These are phyloP conservation scores for Mayetiola destructor DNA, from an alignment of 2,888 invertebrate species.

Conservation along the genomic window DNA sequence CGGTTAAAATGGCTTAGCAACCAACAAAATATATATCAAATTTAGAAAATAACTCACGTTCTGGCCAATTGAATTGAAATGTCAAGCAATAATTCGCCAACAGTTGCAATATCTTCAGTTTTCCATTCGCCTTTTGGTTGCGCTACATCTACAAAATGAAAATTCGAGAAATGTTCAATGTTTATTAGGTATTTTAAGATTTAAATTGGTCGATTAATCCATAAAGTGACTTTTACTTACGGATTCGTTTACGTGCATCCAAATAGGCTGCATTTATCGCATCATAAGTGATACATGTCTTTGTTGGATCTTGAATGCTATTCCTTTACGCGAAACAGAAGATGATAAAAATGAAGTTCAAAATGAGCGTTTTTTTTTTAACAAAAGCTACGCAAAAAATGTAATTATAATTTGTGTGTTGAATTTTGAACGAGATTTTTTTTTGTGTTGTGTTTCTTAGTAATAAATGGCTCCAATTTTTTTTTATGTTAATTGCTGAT, in stretches of 20 bases:
- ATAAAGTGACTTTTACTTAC: slow-evolving; percentile 44
- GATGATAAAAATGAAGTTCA: neutral
- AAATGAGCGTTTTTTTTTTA: no score
- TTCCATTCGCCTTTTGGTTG: slow-evolving; percentile 71
- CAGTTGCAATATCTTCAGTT: slow-evolving; percentile 69
- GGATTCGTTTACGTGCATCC: slow-evolving; percentile 72
- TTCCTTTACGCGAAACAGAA: neutral
- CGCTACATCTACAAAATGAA: slow-evolving; percentile 48
- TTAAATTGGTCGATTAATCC: neutral
- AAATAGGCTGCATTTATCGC: slow-evolving; percentile 78
- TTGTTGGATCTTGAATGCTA: slow-evolving; percentile 30
- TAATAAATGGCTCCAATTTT: neutral
- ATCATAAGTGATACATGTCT: slow-evolving; percentile 78
- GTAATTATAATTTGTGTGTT: neutral
- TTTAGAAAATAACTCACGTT: slow-evolving; percentile 47
- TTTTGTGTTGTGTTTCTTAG: neutral
- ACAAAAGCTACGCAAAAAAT: no score
- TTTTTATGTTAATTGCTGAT: neutral
- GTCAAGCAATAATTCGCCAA: slow-evolving; percentile 73
- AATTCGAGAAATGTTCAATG: neutral
- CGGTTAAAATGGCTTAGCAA: neutral
- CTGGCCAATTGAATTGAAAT: slow-evolving; percentile 69
- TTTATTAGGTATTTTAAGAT: neutral
- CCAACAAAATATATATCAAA: neutral
- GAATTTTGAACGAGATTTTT: neutral